Conservation (phyloP, 1,140 invertebrate genomes). For the Drosophila littoralis region DNA sequence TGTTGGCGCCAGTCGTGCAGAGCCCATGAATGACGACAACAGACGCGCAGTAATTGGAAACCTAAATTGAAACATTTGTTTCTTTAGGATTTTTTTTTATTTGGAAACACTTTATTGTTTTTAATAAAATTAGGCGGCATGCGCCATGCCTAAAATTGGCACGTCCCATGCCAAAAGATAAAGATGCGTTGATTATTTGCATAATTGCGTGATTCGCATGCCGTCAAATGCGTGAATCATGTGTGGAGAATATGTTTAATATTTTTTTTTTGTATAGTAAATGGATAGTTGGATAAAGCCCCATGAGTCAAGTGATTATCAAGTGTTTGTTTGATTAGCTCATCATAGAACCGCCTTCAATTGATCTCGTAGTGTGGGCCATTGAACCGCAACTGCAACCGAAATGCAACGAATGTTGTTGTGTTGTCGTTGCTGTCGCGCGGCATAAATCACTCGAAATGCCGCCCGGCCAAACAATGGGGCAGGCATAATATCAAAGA, state of each 20-base stretch:
- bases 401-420: constrained; percentile 55
- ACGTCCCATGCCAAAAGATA: constrained; percentile 51
- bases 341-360: constrained; percentile 26
- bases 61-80: constrained; percentile 51
- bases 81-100: neutral
- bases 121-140: constrained; percentile 38
- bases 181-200: constrained; percentile 66
- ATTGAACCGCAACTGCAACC: constrained; percentile 50
- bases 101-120: constrained; percentile 11
- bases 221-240: constrained; percentile 62
- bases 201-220: constrained; percentile 79
- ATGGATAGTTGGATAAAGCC: constrained; percentile 5
- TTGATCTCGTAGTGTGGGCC: constrained; percentile 34
- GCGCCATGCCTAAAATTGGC: constrained; percentile 54
- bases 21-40: constrained; percentile 43
- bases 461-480: constrained; percentile 14
- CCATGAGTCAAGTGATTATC: constrained; percentile 59
- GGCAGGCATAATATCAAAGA: constrained; percentile 29
- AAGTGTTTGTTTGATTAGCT: constrained; percentile 39
- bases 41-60: constrained; percentile 55
- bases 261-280: constrained; percentile 5
- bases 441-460: constrained; percentile 51
- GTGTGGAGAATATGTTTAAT: constrained; percentile 24
- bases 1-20: constrained; percentile 60
- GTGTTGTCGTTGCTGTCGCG: constrained; percentile 28